These are phyloP conservation scores for Deladenus siricidicola DNA, from an alignment of 2,888 invertebrate species.

Conservation along the genomic window DNA sequence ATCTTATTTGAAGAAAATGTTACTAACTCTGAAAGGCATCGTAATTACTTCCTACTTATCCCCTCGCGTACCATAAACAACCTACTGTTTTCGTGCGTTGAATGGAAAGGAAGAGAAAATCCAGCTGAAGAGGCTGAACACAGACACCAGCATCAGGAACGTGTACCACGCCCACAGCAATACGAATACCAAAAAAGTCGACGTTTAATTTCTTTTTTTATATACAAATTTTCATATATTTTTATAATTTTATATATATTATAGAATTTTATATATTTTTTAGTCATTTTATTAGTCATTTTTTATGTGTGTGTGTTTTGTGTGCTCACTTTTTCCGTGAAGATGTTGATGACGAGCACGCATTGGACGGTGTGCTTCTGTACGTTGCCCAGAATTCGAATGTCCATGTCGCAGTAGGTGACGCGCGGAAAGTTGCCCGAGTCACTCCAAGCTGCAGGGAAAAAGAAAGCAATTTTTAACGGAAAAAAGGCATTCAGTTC, in stretches of 20 bases:
- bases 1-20: not conserved
- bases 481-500: too few species aligned
- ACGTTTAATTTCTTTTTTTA: too few species aligned
- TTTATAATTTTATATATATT: not conserved
- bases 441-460: slow-evolving; percentile 42
- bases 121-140: slow-evolving; percentile 44
- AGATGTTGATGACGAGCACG: slow-evolving; percentile 53
- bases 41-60: too few species aligned
- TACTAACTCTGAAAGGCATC: too few species aligned
- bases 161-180: slow-evolving; percentile 53
- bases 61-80: too few species aligned
- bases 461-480: not conserved
- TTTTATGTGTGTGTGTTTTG: not conserved
- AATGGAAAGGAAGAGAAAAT: slow-evolving; percentile 41
- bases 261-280: not conserved
- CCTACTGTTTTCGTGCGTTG: slow-evolving; percentile 37
- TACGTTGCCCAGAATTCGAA: slow-evolving; percentile 42
- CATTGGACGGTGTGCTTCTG: slow-evolving; percentile 54
- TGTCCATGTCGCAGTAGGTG: slow-evolving; percentile 46
- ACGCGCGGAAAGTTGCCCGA: slow-evolving; percentile 52
- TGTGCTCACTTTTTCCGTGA: slow-evolving; percentile 47
- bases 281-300: not conserved
- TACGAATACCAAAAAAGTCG: slow-evolving; percentile 43
- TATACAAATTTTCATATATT: not conserved
- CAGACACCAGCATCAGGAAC: slow-evolving; percentile 34